Base-by-base conservation (phyloP, 2,113 vertebrate species). In the Copsychus sechellarum region DNA sequence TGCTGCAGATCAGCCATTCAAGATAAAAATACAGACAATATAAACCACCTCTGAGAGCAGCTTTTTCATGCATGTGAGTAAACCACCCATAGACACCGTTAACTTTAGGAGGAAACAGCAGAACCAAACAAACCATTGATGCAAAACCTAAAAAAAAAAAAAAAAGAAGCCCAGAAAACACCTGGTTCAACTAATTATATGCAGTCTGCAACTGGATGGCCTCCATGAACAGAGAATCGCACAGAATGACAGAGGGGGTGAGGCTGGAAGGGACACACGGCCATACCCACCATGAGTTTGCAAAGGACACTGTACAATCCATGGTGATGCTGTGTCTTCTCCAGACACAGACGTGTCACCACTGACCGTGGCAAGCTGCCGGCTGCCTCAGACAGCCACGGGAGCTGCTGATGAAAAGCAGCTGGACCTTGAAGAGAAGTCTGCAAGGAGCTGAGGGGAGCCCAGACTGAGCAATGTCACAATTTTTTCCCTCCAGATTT, bases 311-410 rank as follows among this genome's bases (percentile, higher is more conserved):
- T 26, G 33, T 2, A 58, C 2, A 1, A 20, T 20, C 56, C 7
- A 15, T 1, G 7, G 33, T 1, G 1, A 60, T 9, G 21, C n/a
- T 0, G 0, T 22, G 29, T 28, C 64, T 84, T 69, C 69, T 81
- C 47, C 2, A 89, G 40, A 73, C 1, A 3, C 54, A 51, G 60
- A 86, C 0, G 0, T 8, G 50, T 11, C 78, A 86, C 33, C 56
- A 24, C 21, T 0, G 6, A 78, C 47, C 0, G 0, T 31, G 54
- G 58, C 20, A 65, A 42, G 38, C 6, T 3, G 2, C 24, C 0
- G 1, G 10, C 53, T 91, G 80, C 31, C 58, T 57, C 60, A 53
- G 40, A 76, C 2, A 3, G 14, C 9, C 26, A 45, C 25, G 2
- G 22, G 56, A 89, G 69, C 31, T 3, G 1, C 61, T 64, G 83